Conservation (phyloP, 2,797 vertebrate species). For the Danio tinwini region DNA sequence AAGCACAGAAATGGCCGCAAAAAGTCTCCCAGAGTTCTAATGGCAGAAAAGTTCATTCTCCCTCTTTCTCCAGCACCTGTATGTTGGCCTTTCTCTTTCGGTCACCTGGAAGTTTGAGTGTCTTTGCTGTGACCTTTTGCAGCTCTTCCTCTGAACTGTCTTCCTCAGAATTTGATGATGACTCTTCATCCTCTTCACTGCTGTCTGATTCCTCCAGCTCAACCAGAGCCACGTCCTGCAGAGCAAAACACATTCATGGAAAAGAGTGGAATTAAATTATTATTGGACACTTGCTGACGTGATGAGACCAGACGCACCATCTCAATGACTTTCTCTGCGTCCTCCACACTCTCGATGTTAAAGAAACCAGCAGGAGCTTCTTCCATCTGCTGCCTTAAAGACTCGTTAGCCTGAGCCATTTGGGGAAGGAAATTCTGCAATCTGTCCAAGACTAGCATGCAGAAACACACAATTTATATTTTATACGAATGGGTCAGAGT, state of each 20-base stretch:
- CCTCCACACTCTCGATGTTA: conserved; percentile 87
- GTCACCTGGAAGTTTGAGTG: conserved; percentile 82
- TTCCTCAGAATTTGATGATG: conserved; percentile 50
- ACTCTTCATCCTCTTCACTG: conserved; percentile 71
- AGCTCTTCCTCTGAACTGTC: conserved; percentile 70
- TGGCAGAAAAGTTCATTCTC: conserved; percentile 12
- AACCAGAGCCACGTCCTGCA: conserved; percentile 88
- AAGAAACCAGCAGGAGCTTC: conserved; percentile 78
- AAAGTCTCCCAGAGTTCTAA: neutral
- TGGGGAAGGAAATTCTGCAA: conserved; percentile 91
- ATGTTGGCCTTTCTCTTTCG: conserved; percentile 76
- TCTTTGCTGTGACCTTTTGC: conserved; percentile 77
- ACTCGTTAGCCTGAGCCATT: conserved; percentile 90
- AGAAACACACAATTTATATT: conserved; percentile 7
- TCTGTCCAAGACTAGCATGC: conserved; percentile 82
- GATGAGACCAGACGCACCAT: conserved; percentile 80
- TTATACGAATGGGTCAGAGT: no score
- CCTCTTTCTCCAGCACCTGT: conserved; percentile 77
- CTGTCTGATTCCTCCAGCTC: conserved; percentile 81
- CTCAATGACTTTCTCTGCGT: conserved; percentile 84
- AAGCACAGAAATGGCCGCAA: neutral
- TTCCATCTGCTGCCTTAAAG: conserved; percentile 84
- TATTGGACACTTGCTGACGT: neutral
- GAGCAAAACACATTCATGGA: neutral
- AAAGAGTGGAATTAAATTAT: neutral